Base-by-base conservation (phyloP, 2,113 vertebrate genomes). In the Gila orcuttii region DNA sequence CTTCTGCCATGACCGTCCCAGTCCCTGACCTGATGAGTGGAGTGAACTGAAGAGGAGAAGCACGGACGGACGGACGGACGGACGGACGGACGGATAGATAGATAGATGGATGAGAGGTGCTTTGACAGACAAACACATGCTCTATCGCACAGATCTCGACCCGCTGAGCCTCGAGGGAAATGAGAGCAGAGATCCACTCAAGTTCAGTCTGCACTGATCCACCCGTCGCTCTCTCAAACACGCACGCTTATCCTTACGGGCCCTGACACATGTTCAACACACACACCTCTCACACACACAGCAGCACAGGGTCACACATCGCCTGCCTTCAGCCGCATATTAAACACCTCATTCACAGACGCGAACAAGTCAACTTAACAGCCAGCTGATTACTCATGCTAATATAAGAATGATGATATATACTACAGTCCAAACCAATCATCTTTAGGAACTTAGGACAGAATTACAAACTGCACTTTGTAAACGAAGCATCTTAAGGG, bases 111-210 rank as follows among this genome's bases (percentile, higher is more conserved):
- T 45, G 36, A 79, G 15, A 1, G 19, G 21, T n/a, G 68, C 78
- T 64, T 80, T 80, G 78, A 28, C 78, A 79, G 52, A 80, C 78
- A 80, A 59, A 31, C 62, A 62, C 73, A 42, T n/a, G 15, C 77
- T 69, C 28, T 39, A 31, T 33, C 21, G 33, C 71, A 85, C 52
- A 68, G 66, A 50, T 77, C 42, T 42, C 42, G 83, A 85, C 77
- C 62, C n/a, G 19, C 86, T 55, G 42, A 42, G 62, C 83, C 62
- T 57, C 59, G 31, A 66, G 45, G 82, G 82, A 85, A 86, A 86
- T 86, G 86, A 86, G 76, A 86, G 85, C 79, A 86, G 50, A 57
- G 79, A 68, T 42, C 86, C 86, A 88, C 83, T 87, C 71, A 68
- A 89, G 45, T 57, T 85, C 36, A 62, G 33, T 55, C 59, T 83